Conservation (phyloP, 2,113 vertebrate species). For the Mobula birostris region DNA sequence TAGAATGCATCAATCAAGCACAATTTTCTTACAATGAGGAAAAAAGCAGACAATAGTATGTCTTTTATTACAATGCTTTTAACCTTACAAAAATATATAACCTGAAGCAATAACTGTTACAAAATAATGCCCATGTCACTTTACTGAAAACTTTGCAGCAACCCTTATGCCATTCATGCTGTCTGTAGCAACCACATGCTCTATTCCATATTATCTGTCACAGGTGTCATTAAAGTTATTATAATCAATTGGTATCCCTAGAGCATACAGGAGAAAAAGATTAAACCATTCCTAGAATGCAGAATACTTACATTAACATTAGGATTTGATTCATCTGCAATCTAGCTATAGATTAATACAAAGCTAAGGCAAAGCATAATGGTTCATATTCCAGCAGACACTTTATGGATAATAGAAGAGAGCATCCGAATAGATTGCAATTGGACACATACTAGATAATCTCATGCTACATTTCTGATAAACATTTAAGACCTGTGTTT, state of each 20-base stretch:
- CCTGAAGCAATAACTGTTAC: too few species aligned
- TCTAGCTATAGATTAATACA: background rate
- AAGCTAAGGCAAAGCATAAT: background rate
- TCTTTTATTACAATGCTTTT: too few species aligned
- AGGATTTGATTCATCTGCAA: background rate
- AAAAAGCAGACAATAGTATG: background rate
- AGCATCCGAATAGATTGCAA: too few species aligned
- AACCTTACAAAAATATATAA: too few species aligned
- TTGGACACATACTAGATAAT: too few species aligned
- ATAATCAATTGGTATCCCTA: background rate
- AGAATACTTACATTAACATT: background rate
- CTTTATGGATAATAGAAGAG: background rate
- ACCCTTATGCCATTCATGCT: background rate
- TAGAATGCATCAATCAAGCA: background rate
- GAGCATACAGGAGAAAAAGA: background rate
- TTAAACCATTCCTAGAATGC: background rate
- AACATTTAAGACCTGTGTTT: slow-evolving; percentile 32
- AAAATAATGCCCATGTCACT: background rate
- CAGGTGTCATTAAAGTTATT: background rate
- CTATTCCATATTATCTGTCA: background rate
- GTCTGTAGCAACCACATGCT: background rate
- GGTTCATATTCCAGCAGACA: background rate
- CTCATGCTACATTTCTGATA: background rate
- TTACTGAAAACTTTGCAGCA: background rate
- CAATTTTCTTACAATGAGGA: background rate